Evolutionary conservation across 2,888 invertebrate species (phyloP), one percentile per base, ranked within the genome.

Genomic region (Eutolmus rufibarbis): DNA sequence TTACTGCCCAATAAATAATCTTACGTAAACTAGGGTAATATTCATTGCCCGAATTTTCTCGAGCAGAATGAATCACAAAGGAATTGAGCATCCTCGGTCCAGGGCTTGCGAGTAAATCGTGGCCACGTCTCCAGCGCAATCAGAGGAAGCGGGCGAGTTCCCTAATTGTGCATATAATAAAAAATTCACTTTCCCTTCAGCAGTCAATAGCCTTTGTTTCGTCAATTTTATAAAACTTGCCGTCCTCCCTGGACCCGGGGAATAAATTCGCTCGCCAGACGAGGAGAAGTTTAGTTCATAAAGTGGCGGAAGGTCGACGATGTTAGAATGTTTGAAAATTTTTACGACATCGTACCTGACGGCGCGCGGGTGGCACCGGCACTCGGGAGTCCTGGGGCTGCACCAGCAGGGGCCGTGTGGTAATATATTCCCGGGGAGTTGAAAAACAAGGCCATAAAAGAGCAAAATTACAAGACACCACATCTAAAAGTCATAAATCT

Each of bases 401-500:
- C 40, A 46, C 56, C 19, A 81, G 19, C 56, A 31, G 74, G 82
- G 57, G 74, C 37, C 82, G 79, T 82, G 88, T 84, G 74, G 74
- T 78, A 86, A 78, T 87, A 87, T 87, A 79, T 87, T 87, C 79
- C 79, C 16, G 28, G 79, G 79, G 66, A 78, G 78, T 87, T 87
- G 66, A 89, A 89, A 90, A 90, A 90, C 90, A 90, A 89, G 89
- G 87, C 89, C 87, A 89, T 90, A 90, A 90, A 90, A 89, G 74
- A 85, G 86, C 56, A 78, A 89, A 90, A 89, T 89, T 89, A 89
- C 89, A 89, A 89, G 89, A 89, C 89, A 90, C 89, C 89, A 89
- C 88, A 90, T 89, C 89, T 90, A 89, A 89, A 89, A 89, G 89
- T 89, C 89, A 89, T 90, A 90, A 90, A 90, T 90, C 89, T 89